Base-by-base conservation (phyloP, 1,140 invertebrate genomes). In the Drosophila bocqueti region DNA sequence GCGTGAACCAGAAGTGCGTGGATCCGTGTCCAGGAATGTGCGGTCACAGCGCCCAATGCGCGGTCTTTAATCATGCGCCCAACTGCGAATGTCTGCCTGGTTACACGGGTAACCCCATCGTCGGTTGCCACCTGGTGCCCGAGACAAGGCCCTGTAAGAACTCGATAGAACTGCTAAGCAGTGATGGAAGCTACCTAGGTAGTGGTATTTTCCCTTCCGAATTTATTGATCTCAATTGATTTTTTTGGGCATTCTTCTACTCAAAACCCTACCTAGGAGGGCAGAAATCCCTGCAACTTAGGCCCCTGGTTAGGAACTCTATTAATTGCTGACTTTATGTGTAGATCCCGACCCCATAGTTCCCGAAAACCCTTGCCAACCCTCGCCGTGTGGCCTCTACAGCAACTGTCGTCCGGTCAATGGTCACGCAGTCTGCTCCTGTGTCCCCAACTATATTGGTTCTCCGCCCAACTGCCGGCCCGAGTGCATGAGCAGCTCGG, bases 1-100 rank as follows among this genome's bases (percentile, higher is more conserved):
- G 97, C 92, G 94, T 96, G 46, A 96, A 96, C 87, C 97, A 96
- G 85, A 97, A 97, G 93, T 98, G 97, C 93, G 94, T 95, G 79
- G 95, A 97, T 92, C 97, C 97, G 16, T 98, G 97, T 92, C 94
- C 95, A 55, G 96, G 96, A 66, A 95, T 95, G 78, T 97, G 97
- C 93, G 97, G 97, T 43, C 91, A 96, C 62, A 97, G 97, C 89
- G 96, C 97, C 24, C 94, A 96, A 85, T 98, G 97, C 93, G 95
- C 94, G 86, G 96, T 97, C 16, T 95, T 96, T 59, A 97, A 97
- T 93, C 97, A 98, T 94, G 95, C 96, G 76, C 96, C 97, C 66
- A 95, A 96, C 66, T 98, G 97, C 93, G 95, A 94, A 72, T 97
- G 97, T 93, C 93, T 95, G 13, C 94, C 94, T 59, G 96, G 96